These are phyloP conservation scores for Sebastes diploproa DNA, from an alignment of 2,797 vertebrate genomes.

Conservation along the genomic window DNA sequence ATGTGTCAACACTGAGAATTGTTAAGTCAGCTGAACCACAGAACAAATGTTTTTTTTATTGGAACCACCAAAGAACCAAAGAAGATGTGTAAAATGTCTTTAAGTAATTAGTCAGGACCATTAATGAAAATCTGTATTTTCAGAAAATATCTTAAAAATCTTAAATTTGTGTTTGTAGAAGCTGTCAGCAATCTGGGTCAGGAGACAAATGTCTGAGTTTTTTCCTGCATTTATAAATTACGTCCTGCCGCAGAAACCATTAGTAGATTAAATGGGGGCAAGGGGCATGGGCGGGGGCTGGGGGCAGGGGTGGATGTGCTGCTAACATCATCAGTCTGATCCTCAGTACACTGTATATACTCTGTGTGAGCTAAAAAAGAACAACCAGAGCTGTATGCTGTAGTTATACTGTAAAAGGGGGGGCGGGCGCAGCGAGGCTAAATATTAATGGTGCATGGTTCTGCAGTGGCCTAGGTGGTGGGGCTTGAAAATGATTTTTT, in stretches of 20 bases:
- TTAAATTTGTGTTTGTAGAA: background rate
- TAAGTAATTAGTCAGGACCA: background rate
- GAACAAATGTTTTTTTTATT: background rate
- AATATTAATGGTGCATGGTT: too few species aligned
- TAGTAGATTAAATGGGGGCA: constrained; percentile 63
- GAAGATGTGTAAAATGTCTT: background rate
- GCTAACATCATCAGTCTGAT: constrained; percentile 51
- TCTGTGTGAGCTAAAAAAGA: background rate
- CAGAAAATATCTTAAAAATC: background rate
- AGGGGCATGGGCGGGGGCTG: background rate
- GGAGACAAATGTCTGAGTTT: constrained; percentile 17
- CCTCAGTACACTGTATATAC: background rate
- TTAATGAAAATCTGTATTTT: background rate
- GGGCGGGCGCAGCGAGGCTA: too few species aligned
- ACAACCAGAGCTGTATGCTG: background rate
- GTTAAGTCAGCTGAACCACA: background rate
- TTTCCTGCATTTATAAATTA: constrained; percentile 51
- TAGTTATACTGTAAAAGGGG: background rate
- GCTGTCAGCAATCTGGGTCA: constrained; percentile 23
- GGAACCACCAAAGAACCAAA: background rate
- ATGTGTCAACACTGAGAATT: background rate
- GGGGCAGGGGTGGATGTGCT: background rate
- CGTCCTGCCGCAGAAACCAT: constrained; percentile 59
- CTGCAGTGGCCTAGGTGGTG: too few species aligned
- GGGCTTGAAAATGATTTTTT: too few species aligned